Percentiles rank a stretch among this genome's conserved stretches.
Conservation (phyloP, 2,888 invertebrate genomes). For the Cephus pulcher region DNA sequence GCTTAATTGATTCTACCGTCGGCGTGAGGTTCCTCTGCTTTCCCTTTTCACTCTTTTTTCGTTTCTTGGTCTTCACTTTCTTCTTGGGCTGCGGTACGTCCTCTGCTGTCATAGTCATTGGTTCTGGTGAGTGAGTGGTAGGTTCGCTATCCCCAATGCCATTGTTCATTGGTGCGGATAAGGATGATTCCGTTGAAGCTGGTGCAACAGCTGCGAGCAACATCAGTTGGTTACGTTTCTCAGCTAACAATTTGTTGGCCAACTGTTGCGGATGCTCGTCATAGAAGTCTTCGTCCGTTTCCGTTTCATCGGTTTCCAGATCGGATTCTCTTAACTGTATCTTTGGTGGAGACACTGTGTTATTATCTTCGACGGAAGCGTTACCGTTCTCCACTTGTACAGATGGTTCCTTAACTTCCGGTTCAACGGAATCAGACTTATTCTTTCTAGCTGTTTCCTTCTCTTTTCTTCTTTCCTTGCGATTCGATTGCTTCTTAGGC, state of each 20-base stretch:
- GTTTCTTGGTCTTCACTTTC: constrained; percentile 75
- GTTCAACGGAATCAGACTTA: constrained; percentile 37
- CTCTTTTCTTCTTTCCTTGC: constrained; percentile 65
- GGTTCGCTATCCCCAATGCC: constrained; percentile 38
- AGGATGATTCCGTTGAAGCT: constrained; percentile 43
- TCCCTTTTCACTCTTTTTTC: constrained; percentile 75
- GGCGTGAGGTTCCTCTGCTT: constrained; percentile 67
- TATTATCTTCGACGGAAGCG: constrained; percentile 66
- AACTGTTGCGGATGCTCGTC: constrained; percentile 84
- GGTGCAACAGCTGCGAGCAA: constrained; percentile 74
- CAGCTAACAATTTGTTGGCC: constrained; percentile 78
- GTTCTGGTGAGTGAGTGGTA: neutral
- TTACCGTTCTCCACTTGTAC: constrained; percentile 25
- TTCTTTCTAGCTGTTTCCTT: constrained; percentile 59
- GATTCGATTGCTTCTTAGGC: constrained; percentile 65
- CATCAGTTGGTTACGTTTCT: constrained; percentile 79
- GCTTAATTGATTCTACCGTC: constrained; percentile 70
- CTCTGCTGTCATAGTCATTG: constrained; percentile 55
- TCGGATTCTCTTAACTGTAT: constrained; percentile 82
- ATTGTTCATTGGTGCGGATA: constrained; percentile 52
- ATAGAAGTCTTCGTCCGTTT: constrained; percentile 90
- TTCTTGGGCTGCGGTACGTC: constrained; percentile 57
- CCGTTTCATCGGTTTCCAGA: constrained; percentile 85
- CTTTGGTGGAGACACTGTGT: constrained; percentile 63
- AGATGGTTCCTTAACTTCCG: constrained; percentile 6